Base-by-base conservation (phyloP, 53 echinoderm and acorn worm genomes). In the Patiria pectinifera region DNA sequence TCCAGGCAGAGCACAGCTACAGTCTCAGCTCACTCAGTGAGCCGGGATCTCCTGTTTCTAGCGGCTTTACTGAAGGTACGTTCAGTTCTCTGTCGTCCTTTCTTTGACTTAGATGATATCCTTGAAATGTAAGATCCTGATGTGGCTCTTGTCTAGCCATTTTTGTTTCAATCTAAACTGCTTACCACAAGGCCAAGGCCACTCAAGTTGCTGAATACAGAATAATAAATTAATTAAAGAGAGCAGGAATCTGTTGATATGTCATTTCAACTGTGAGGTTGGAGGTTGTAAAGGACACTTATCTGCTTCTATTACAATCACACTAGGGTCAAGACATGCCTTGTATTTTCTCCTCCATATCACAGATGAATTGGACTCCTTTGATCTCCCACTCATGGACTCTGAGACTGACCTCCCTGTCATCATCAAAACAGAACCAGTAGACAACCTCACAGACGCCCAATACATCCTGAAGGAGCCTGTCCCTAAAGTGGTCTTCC, bases 1-100 rank as follows among this genome's bases (percentile, higher is more conserved):
- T 99, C 94, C 95, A 96, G 80, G 82, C 94, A 0, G 99, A 99
- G 45, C 99, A 99, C 85, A 97, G 97, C 92, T 99, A 99, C 88
- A 97, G 96, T 84, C 92, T 97, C 93, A 95, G 91, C 91, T 90
- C 90, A 1, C 80, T 90, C 66, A 97, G 94, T 80, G 96, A 97
- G 86, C 92, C 93, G 15, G 94, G 91, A 69, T 97, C 97, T 21
- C 90, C 90, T n/a, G 81, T 90, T n/a, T 90, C 90, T 2, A 90
- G 90, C 66, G 90, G 90, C 8, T 90, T 79, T 18, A 69, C 61
- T 19, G 90, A 90, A 81, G 90, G 80, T 80, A 80, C 61, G 76
- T 8, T 76, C 35, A 35, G 35, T 23, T 19, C 10, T 48, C 13
- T 83, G 25, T 4, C 77, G 6, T 35, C 35, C 35, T 35, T 35